These are phyloP conservation scores for Falco naumanni DNA, from an alignment of 2,797 vertebrate species.

Conservation along the genomic window DNA sequence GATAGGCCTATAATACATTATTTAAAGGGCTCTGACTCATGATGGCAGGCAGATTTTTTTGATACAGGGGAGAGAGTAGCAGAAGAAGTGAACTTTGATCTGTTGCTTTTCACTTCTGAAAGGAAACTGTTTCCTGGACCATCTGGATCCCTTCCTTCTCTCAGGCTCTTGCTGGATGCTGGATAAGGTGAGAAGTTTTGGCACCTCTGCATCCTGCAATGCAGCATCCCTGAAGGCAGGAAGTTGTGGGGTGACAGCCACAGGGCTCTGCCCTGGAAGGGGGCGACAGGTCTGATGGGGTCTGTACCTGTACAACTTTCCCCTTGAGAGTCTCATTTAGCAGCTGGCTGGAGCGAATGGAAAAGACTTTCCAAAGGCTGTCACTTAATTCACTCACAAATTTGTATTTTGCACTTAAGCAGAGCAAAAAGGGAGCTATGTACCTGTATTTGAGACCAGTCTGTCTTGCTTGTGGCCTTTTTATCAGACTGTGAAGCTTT, in stretches of 20 bases:
- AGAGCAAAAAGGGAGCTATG: neutral
- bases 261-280: fast-evolving
- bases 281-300: fast-evolving
- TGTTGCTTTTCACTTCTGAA: neutral
- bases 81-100: neutral
- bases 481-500: neutral
- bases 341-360: neutral
- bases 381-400: neutral
- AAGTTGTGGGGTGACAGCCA: neutral
- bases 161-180: neutral
- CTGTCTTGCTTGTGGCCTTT: neutral
- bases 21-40: conserved; percentile 27
- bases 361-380: neutral
- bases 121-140: neutral
- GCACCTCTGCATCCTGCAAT: neutral
- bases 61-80: neutral
- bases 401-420: neutral
- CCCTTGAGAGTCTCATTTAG: neutral
- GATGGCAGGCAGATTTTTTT: neutral
- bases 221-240: neutral
- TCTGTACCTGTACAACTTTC: neutral
- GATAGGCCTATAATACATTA: neutral
- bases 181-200: neutral
- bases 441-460: neutral
- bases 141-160: neutral